Evolutionary conservation across 2,113 vertebrate species (phyloP).

Genomic region (Scomber japonicus): DNA sequence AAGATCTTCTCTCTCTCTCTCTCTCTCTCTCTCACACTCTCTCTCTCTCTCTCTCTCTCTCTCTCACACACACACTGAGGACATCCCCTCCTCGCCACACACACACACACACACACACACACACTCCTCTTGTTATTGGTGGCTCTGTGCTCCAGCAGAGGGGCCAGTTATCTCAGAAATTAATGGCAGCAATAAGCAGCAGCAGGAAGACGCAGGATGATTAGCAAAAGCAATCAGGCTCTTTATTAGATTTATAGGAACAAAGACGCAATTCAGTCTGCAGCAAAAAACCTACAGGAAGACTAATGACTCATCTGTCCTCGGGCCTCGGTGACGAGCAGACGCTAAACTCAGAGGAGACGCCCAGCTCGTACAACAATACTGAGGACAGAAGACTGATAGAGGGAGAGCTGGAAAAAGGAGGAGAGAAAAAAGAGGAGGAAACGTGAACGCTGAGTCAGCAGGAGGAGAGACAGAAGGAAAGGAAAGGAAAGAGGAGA

Average conservation of each 20-base stretch:
- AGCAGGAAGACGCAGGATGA: constrained; percentile 77
- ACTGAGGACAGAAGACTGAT: too few relatives aligned
- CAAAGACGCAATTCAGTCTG: constrained; percentile 75
- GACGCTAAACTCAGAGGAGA: constrained; percentile 41
- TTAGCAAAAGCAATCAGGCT: constrained; percentile 82
- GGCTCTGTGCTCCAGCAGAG: constrained; percentile 62
- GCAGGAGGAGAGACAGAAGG: constrained; percentile 1
- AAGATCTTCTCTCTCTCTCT: background rate
- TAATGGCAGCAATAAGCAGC: constrained; percentile 82
- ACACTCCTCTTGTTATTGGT: constrained; percentile 60
- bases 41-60: too few relatives aligned
- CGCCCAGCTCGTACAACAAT: constrained; percentile 28
- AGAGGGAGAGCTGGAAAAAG: too few relatives aligned
- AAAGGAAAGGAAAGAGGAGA: constrained; percentile 1
- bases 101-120: too few relatives aligned
- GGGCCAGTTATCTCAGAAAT: constrained; percentile 79
- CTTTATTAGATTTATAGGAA: constrained; percentile 84
- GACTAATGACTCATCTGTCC: constrained; percentile 70
- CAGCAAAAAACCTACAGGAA: constrained; percentile 61
- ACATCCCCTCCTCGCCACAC: constrained; percentile 26
- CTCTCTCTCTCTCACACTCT: too few relatives aligned
- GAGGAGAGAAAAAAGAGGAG: too few relatives aligned
- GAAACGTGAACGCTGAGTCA: constrained; percentile 43
- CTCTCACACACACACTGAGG: constrained; percentile 33
- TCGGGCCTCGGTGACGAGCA: constrained; percentile 31